Evolutionary conservation across 2,888 invertebrate genomes (phyloP).

Genomic region (Phengaris alcon): DNA sequence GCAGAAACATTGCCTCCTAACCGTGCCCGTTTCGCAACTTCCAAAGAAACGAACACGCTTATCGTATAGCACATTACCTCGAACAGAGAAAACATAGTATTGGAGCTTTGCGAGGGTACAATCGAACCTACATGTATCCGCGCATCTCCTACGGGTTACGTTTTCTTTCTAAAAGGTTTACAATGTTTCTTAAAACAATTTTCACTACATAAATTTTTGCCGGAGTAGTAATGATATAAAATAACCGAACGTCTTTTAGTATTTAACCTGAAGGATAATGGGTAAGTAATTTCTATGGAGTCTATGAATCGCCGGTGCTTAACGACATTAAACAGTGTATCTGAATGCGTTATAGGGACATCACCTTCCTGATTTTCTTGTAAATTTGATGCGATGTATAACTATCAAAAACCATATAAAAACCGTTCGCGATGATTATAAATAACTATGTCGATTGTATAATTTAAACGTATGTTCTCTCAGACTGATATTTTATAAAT

Average conservation of each 20-base stretch:
- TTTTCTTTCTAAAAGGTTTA: conserved; percentile 65
- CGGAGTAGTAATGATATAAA: conserved; percentile 22
- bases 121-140: conserved; percentile 58
- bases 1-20: conserved; percentile 59
- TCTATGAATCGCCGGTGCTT: conserved; percentile 19
- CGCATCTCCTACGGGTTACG: conserved; percentile 53
- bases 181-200: conserved; percentile 60
- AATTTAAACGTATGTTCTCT: conserved; percentile 46
- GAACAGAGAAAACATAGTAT: conserved; percentile 62
- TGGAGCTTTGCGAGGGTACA: conserved; percentile 67
- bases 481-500: conserved; percentile 50
- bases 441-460: conserved; percentile 34
- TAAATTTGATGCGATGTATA: conserved; percentile 28
- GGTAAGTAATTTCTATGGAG: conserved; percentile 16
- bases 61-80: conserved; percentile 49
- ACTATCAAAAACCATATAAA: conserved; percentile 28
- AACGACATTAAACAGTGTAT: not conserved
- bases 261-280: not conserved
- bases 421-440: conserved; percentile 24
- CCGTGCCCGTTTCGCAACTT: conserved; percentile 72
- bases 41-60: conserved; percentile 67
- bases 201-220: conserved; percentile 39
- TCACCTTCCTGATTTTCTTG: conserved; percentile 1
- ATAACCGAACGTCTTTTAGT: conserved; percentile 14
- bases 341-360: not conserved